Evolutionary conservation across 2,113 vertebrate species (phyloP), one percentile per base, ranked within the genome.

Genomic region (Pimephales promelas): DNA sequence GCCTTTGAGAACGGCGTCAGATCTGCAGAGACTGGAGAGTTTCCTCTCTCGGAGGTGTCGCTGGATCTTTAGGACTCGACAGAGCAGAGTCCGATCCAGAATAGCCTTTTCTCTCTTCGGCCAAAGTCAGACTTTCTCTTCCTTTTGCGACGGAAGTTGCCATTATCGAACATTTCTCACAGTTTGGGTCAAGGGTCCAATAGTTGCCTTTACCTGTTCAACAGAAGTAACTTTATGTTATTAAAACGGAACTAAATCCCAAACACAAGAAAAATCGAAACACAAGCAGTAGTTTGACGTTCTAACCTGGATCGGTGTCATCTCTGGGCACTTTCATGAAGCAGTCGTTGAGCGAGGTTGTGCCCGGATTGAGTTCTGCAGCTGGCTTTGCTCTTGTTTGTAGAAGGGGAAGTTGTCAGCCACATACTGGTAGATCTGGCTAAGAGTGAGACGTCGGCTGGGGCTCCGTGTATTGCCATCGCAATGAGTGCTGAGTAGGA

Each of bases 131-230:
- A 94, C 90, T 97, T 99, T 84, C 96, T 97, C 93, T 98, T 99
- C 86, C 97, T 95, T 91, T 96, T 98, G 83, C 97, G 94, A 76
- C 98, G 95, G 88, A 99, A 99, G 91, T 98, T 99, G 78, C 97
- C 97, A 0, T 98, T 98, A 91, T 99, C 97, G 2, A 99, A 98
- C 96, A 97, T 98, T 99, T 99, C 86, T 99, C 97, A 80, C 97
- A 99, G 92, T 97, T 97, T 0, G 97, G 97, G 79, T 99, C 97
- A 85, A 99, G 90, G 59, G 96, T 98, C 97, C 97, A 99, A 90
- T 98, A 99, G 91, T 97, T 99, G n/a, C 97, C 97, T 89, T 99
- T 99, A 81, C 97, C 97, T 99, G 92, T 81, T 70, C 7, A 82
- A 14, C 61, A 68, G 4, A 83, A n/a, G 57, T 47, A 62, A 54